Base-by-base conservation (phyloP, 2,797 vertebrate species). In the Trematomus bernacchii region DNA sequence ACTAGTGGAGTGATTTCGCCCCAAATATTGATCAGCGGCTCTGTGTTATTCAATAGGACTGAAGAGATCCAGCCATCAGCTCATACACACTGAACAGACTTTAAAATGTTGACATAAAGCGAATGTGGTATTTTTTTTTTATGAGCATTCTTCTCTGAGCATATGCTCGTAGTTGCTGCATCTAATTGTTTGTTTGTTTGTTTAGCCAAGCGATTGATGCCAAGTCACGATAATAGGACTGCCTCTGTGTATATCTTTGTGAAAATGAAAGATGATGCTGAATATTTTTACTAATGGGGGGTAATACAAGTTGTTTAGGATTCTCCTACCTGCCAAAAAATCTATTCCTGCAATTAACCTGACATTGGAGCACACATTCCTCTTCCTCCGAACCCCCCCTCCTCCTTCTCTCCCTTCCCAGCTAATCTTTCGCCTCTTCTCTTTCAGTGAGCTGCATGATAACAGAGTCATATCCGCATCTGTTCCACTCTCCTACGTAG, bases 381-480 rank as follows among this genome's bases (percentile, higher is more conserved):
- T 68, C 44, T 57, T 64, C 69, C 54, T 61, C 65, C 73, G 52
- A 48, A 47, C 30, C 21, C 2, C 2, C 48, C 50, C 53, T 11
- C 15, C 48, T n/a, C 10, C 37, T 50, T 37, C 27, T 44, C 72
- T 40, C 11, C 64, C 62, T 71, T 44, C 30, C 30, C 11, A 2
- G 77, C 68, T 53, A 50, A 66, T 66, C 69, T 27, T 51, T 66
- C 46, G 1, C 67, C 71, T 73, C 48, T 53, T 80, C 75, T 73
- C 46, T 82, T 76, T 85, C 81, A 68, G 60, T 70, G 73, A 76
- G 85, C 84, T 48, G 85, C 78, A 71, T 68, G 75, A 85, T 88
- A 86, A 85, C 80, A 71, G 72, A 86, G 82, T 84, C 85, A 76
- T 81, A 85, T 84, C 87, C 68, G 74, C 85, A 85, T 90, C 82